A percentile compares a stretch with the other conserved stretches of the same genome.
phyloP scores from a whole-genome alignment of 2,888 invertebrate species.

The Lycocerus yunnanus region DNA sequence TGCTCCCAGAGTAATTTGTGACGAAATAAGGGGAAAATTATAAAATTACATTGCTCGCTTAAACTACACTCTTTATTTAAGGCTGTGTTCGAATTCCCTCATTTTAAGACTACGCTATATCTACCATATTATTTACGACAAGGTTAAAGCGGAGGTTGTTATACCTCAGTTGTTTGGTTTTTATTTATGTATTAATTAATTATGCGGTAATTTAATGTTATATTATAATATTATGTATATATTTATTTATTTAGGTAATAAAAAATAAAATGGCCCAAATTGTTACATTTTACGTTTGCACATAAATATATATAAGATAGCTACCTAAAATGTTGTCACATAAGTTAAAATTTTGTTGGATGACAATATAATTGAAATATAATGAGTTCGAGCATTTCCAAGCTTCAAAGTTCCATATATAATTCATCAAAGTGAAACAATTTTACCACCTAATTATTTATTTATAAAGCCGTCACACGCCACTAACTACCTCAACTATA shows the following conservation, averaged over 20 bases:
- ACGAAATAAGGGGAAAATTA: slow-evolving; percentile 60
- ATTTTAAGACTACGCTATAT: not conserved
- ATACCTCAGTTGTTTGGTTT: not conserved
- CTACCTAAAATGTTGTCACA: not conserved
- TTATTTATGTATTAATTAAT: not conserved
- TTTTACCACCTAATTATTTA: slow-evolving; percentile 35
- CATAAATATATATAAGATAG: not conserved
- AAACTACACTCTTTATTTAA: slow-evolving; percentile 54
- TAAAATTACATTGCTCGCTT: slow-evolving; percentile 59
- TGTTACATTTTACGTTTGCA: not conserved
- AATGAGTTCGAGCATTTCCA: slow-evolving; percentile 8
- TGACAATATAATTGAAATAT: not conserved
- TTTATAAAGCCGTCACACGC: slow-evolving; percentile 26
- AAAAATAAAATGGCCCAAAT: not conserved
- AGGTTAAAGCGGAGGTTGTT: not conserved
- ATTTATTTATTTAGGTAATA: not conserved
- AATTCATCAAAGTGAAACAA: slow-evolving; percentile 39
- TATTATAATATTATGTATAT: no score
- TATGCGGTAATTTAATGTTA: not conserved
- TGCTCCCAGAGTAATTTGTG: slow-evolving; percentile 58
- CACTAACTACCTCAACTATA: slow-evolving; percentile 5
- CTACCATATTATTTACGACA: not conserved
- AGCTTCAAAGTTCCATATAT: slow-evolving; percentile 21
- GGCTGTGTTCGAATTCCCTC: slow-evolving; percentile 47
- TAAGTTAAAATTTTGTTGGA: not conserved